Evolutionary conservation across 2,797 vertebrate genomes (phyloP).

Genomic region (Salmo trutta): DNA sequence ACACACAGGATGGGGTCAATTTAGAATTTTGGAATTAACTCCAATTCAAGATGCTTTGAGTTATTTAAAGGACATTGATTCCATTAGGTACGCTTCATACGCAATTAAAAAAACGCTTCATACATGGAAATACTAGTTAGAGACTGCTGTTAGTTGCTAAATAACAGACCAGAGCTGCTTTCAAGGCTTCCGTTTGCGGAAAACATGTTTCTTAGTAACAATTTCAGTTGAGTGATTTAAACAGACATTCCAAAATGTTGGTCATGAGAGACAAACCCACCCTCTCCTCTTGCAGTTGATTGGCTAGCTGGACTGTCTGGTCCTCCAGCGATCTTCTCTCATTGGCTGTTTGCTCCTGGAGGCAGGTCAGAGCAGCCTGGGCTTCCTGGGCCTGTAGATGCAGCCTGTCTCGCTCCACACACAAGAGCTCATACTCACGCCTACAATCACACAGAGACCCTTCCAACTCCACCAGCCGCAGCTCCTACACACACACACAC

Average conservation of each 20-base stretch:
- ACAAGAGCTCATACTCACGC: conserved; percentile 40
- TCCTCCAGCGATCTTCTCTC: conserved; percentile 63
- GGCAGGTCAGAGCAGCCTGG: conserved; percentile 39
- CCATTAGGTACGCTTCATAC: no score
- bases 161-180: no score
- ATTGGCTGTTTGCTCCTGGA: conserved; percentile 61
- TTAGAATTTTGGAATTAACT: no score
- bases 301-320: conserved; percentile 38
- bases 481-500: conserved; percentile 53
- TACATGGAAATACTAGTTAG: no score
- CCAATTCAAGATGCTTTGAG: no score
- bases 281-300: conserved; percentile 69
- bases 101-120: no score
- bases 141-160: no score
- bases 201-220: no score
- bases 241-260: no score
- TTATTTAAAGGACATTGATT: no score
- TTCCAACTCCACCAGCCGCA: conserved; percentile 52
- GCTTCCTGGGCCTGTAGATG: conserved; percentile 52
- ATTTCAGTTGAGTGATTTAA: no score
- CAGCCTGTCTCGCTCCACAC: conserved; percentile 49
- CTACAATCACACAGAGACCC: conserved; percentile 45
- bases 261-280: conserved; percentile 43
- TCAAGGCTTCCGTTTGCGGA: no score
- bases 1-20: not conserved